Conservation (phyloP, 2,797 vertebrate genomes). For the Sandelia bainsii region DNA sequence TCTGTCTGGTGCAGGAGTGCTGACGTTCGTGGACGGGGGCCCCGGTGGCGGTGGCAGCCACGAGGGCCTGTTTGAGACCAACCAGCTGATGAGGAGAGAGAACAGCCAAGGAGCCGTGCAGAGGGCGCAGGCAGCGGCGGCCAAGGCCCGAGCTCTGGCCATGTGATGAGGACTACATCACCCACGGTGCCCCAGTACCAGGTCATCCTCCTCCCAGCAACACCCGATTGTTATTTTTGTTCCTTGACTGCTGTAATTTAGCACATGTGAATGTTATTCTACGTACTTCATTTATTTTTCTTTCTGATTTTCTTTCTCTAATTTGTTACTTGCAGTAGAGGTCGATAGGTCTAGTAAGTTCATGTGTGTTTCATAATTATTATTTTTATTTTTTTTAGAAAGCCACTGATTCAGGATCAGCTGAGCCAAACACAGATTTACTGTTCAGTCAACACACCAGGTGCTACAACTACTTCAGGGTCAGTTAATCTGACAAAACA, state of each 20-base stretch:
- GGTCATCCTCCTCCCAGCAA: constrained; percentile 16
- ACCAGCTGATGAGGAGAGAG: constrained; percentile 88
- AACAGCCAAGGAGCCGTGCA: constrained; percentile 85
- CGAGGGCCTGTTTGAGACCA: constrained; percentile 92
- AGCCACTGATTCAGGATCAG: constrained; percentile 66
- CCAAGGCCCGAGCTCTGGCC: constrained; percentile 87
- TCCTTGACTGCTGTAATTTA: background rate
- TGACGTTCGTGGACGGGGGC: constrained; percentile 87
- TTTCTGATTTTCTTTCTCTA: background rate
- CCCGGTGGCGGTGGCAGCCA: constrained; percentile 83
- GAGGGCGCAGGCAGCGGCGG: constrained; percentile 88
- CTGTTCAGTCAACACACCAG: constrained; percentile 40
- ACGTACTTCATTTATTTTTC: background rate
- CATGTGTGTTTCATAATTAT: background rate
- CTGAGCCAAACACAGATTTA: constrained; percentile 39
- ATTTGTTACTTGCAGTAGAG: background rate
- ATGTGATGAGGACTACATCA: constrained; percentile 76
- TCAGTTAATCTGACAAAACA: constrained; percentile 23
- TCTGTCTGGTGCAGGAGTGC: constrained; percentile 82
- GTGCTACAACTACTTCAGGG: constrained; percentile 69
- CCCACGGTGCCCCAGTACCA: constrained; percentile 36
- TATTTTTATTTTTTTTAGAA: background rate
- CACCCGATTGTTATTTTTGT: background rate
- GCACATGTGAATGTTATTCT: too few species aligned
- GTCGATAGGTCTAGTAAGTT: constrained; percentile 3